Evolutionary conservation across 1,140 invertebrate genomes (phyloP), one percentile per base, ranked within the genome.

Genomic region (Liolophura sinensis): DNA sequence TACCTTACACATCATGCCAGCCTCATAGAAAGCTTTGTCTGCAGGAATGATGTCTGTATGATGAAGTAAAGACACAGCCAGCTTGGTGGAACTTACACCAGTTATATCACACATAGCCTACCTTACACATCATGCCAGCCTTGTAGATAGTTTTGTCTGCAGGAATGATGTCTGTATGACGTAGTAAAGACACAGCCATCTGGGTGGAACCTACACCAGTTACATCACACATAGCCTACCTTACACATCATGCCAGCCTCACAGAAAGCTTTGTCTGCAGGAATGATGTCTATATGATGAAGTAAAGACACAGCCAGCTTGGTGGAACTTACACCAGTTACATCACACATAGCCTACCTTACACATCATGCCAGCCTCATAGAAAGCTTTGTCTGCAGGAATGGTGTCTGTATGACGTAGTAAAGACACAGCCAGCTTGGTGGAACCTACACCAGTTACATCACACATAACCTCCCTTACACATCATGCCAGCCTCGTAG

Each of bases 111-210:
- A n/a, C n/a, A 40, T 9, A n/a, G n/a, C 73, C 60, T 74, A 84
- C 84, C 71, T 77, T 84, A 65, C 83, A 85, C 69, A 80, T 77
- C 63, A 82, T 76, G 12, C 97, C 97, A 65, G 95, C 94, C 76
- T 95, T 92, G 76, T 92, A 97, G 80, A 93, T 95, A 11, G 88
- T 93, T 74, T 95, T 94, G 82, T 99, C 97, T 14, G 94, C 93
- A 0, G 94, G 91, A 31, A 99, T 88, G 0, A 99, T 88, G 0
- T 97, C 87, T 0, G 98, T 92, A 80, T 98, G 93, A 11, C 97
- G 88, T 0, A 98, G 85, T 3, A 99, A 79, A 11, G 94, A 90
- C 3, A 96, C 79, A 11, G 81, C 81, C 14, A 87, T 58, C 62
- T 86, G 84, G 60, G 82, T 70, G 27, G 83, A n/a, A n/a, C n/a